A percentile compares a stretch with the other conserved stretches of the same genome.
Evolutionary conservation across 2,888 invertebrate genomes (phyloP).

Genomic region (Dynastes hyllus): DNA sequence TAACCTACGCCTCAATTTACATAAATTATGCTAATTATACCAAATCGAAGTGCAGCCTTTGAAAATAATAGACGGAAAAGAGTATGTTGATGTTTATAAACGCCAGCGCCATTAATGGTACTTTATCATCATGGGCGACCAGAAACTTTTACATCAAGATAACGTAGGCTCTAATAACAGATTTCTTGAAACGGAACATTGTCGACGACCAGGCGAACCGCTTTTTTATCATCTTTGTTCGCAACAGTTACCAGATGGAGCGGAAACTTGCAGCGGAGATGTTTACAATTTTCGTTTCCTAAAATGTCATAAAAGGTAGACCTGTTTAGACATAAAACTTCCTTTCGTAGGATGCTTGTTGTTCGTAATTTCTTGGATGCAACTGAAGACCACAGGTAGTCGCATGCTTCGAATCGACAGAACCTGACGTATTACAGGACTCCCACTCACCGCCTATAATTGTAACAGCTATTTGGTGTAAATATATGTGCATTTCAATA

Average conservation of each 20-base stretch:
- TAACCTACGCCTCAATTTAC: conserved; percentile 48
- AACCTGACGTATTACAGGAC: conserved; percentile 17
- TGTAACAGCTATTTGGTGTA: conserved; percentile 34
- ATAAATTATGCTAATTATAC: conserved; percentile 50
- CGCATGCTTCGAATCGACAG: conserved; percentile 2
- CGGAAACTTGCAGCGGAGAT: conserved; percentile 34
- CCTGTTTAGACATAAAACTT: conserved; percentile 33
- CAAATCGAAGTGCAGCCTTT: conserved; percentile 45
- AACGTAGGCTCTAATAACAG: conserved; percentile 38
- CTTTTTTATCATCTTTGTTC: conserved; percentile 30
- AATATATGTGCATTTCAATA: conserved; percentile 34
- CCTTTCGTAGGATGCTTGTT: conserved; percentile 23
- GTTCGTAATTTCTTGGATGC: conserved; percentile 11
- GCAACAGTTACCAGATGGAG: conserved; percentile 41
- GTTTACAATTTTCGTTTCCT: conserved; percentile 41
- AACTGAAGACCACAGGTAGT: conserved; percentile 27
- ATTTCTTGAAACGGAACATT: conserved; percentile 31
- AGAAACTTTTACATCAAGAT: conserved; percentile 29
- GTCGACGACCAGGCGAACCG: neutral
- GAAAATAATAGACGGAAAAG: conserved; percentile 37
- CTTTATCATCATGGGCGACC: conserved; percentile 30
- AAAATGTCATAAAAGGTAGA: conserved; percentile 41
- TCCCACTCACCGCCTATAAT: conserved; percentile 9
- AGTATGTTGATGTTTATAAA: conserved; percentile 35
- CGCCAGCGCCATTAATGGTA: conserved; percentile 27